Evolutionary conservation across 2,797 vertebrate genomes (phyloP).

Genomic region (Avahi laniger): DNA sequence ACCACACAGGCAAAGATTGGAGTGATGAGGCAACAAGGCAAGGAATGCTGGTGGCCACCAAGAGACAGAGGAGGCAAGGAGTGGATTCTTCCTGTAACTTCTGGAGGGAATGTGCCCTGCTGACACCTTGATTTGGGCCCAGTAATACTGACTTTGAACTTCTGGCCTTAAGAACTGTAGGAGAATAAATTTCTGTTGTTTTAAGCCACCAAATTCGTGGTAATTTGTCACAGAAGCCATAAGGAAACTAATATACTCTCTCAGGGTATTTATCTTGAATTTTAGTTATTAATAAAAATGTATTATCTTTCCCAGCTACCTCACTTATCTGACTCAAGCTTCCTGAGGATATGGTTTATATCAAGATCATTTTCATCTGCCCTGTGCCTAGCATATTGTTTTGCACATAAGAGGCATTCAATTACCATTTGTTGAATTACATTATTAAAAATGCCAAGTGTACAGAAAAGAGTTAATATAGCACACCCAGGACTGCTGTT

Average conservation of each 20-base stretch:
- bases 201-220: neutral
- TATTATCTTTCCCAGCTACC: neutral
- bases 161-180: neutral
- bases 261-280: neutral
- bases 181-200: too few species aligned
- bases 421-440: neutral
- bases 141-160: neutral
- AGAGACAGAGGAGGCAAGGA: neutral
- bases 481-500: neutral
- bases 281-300: neutral
- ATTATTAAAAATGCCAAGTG: neutral
- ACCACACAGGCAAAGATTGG: neutral
- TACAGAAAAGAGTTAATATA: neutral
- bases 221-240: neutral
- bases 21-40: neutral
- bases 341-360: neutral
- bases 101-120: neutral
- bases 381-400: neutral
- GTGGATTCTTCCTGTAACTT: neutral
- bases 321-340: neutral
- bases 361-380: slow-evolving; percentile 53
- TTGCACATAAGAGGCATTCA: neutral
- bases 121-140: neutral
- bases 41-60: neutral
- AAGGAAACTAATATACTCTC: neutral